phyloP scores from a whole-genome alignment of 2,113 vertebrate species.

The Turnix velox region DNA sequence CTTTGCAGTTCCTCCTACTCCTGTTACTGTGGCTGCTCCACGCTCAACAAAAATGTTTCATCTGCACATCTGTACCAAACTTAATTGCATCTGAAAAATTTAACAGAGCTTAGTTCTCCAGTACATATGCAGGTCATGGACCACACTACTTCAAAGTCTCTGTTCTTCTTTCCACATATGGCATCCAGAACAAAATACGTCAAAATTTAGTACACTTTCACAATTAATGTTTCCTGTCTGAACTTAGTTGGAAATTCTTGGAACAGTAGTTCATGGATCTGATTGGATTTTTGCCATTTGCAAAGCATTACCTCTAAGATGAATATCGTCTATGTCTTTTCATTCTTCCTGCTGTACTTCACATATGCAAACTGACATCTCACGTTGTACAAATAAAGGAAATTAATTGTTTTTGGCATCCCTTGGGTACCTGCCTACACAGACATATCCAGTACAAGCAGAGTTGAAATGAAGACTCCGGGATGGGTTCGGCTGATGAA shows the following conservation, averaged over 20 bases:
- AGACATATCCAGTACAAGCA: neutral
- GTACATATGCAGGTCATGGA: neutral
- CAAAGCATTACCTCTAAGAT: neutral
- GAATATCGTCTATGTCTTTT: neutral
- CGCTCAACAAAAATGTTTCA: neutral
- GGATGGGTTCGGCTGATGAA: neutral
- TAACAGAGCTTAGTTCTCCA: neutral
- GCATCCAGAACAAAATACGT: neutral
- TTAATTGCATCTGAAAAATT: neutral
- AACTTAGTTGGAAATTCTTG: neutral
- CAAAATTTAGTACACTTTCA: neutral
- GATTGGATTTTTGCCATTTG: neutral
- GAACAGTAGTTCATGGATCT: neutral
- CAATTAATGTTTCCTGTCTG: neutral
- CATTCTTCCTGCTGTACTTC: neutral
- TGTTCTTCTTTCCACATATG: neutral
- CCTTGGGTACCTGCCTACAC: neutral
- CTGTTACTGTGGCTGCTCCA: neutral
- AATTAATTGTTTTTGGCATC: neutral
- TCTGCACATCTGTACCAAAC: neutral
- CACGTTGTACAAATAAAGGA: neutral
- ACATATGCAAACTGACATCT: neutral
- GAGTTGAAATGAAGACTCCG: neutral
- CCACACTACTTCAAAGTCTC: constrained; percentile 22
- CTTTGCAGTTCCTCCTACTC: neutral